Evolutionary conservation across 2,888 invertebrate species (phyloP).

Genomic region (Brachyptera putata): DNA sequence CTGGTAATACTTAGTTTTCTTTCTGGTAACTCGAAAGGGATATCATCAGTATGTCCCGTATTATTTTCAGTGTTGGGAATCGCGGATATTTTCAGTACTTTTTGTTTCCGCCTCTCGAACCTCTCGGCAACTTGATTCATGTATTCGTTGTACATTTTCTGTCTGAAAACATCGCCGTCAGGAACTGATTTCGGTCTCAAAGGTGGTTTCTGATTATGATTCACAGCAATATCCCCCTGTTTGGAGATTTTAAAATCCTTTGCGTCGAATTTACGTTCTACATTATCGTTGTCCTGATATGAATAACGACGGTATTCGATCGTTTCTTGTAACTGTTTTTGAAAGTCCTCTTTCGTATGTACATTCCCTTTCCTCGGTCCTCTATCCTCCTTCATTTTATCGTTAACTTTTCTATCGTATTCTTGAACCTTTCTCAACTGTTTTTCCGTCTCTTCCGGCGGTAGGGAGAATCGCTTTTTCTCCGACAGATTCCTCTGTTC

Average conservation of each 20-base stretch:
- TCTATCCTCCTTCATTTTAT: background rate
- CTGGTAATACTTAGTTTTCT: background rate
- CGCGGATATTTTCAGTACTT: constrained; percentile 46
- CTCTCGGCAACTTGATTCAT: constrained; percentile 72
- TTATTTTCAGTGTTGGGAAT: background rate
- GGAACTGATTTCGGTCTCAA: constrained; percentile 41
- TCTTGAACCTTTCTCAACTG: constrained; percentile 2
- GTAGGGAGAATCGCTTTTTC: constrained; percentile 9
- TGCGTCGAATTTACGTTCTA: constrained; percentile 36
- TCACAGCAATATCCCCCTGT: constrained; percentile 48
- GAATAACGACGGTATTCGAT: background rate
- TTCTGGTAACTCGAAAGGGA: constrained; percentile 46
- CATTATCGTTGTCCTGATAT: background rate
- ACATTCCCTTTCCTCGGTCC: background rate
- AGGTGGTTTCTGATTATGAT: constrained; percentile 36
- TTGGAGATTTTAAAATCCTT: constrained; percentile 48
- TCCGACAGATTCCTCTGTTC: background rate
- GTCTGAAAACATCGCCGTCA: constrained; percentile 59
- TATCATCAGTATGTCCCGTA: constrained; percentile 33
- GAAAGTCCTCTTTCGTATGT: background rate
- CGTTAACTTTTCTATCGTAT: background rate
- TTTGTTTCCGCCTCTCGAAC: constrained; percentile 71
- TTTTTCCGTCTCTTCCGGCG: constrained; percentile 13
- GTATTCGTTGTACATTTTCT: constrained; percentile 82
- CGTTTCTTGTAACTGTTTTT: background rate